Base-by-base conservation (phyloP, 2,888 invertebrate species). In the Heliconius charithonia region DNA sequence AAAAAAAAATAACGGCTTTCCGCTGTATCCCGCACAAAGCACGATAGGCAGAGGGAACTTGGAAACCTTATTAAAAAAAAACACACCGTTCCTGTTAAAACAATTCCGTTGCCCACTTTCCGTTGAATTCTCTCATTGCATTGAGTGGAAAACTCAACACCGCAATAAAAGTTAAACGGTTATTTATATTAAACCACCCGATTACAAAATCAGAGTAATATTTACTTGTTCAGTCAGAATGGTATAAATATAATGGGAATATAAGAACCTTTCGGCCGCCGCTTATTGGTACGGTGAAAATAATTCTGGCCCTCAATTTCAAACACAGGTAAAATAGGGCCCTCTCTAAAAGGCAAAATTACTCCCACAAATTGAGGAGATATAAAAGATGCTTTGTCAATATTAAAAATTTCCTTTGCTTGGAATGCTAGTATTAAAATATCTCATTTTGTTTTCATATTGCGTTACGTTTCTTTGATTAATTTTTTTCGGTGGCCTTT, bases 381-480 rank as follows among this genome's bases (percentile, higher is more conserved):
- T 84, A 84, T 85, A 87, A 87, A 87, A 83, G 85, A 82, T 86
- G 85, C 87, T 86, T 87, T 86, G 88, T 87, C 87, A 88, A 89
- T 89, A 89, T 89, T 88, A 88, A 88, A 87, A 86, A 81, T 82
- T 83, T 83, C 80, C 65, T 71, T 59, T 72, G 73, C 63, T 72
- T 66, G 66, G 75, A 62, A 77, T 80, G 79, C 81, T 71, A 74
- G 83, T 85, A 85, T 86, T 82, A 84, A 84, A 85, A 85, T 75
- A 78, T 75, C 27, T 75, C 74, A 74, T 76, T 78, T 82, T 78
- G 63, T 77, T 76, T 82, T 79, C 27, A 66, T 79, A 56, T 66
- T 22, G 27, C 62, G 27, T 51, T 63, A 51, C 62, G 45, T 70
- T 76, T 63, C 74, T 74, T 74, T 74, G 63, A 74, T 74, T 63